Conservation (phyloP, 2,888 invertebrate genomes). For the Tyria jacobaeae region DNA sequence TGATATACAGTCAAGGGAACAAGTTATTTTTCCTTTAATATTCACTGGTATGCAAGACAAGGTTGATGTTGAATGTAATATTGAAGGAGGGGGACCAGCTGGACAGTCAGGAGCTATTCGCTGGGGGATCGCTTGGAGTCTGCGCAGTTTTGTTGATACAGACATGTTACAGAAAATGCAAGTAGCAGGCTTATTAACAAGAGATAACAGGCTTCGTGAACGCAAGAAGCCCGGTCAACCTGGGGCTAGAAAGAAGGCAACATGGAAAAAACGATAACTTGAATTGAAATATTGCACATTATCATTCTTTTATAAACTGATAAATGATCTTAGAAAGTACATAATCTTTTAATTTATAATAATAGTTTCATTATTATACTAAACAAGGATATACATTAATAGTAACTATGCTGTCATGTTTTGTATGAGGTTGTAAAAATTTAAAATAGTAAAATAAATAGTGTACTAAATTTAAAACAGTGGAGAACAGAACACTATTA, state of each 20-base stretch:
- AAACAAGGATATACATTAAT: neutral
- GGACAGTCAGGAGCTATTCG: slow-evolving; percentile 96
- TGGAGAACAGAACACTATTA: neutral
- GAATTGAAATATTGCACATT: neutral
- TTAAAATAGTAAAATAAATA: neutral
- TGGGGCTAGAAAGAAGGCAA: slow-evolving; percentile 95
- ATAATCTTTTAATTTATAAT: neutral
- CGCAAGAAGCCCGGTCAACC: slow-evolving; percentile 97
- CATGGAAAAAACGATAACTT: slow-evolving; percentile 95
- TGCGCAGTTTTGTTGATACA: slow-evolving; percentile 93
- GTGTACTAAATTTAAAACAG: neutral
- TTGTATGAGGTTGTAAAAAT: neutral
- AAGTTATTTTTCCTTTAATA: slow-evolving; percentile 95
- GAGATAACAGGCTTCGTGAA: slow-evolving; percentile 92
- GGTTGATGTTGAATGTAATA: slow-evolving; percentile 94
- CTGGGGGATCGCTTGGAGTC: slow-evolving; percentile 94
- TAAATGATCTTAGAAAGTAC: slow-evolving; percentile 23
- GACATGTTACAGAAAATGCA: slow-evolving; percentile 94
- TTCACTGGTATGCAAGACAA: slow-evolving; percentile 91
- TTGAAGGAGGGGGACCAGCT: slow-evolving; percentile 90
- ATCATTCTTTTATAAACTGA: slow-evolving; percentile 12
- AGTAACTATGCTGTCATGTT: neutral
- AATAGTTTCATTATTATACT: neutral
- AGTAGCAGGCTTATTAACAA: slow-evolving; percentile 94
- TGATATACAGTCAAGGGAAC: slow-evolving; percentile 90